Evolutionary conservation across 2,113 vertebrate species (phyloP).

Genomic region (Sinocyclocheilus anshuiensis): DNA sequence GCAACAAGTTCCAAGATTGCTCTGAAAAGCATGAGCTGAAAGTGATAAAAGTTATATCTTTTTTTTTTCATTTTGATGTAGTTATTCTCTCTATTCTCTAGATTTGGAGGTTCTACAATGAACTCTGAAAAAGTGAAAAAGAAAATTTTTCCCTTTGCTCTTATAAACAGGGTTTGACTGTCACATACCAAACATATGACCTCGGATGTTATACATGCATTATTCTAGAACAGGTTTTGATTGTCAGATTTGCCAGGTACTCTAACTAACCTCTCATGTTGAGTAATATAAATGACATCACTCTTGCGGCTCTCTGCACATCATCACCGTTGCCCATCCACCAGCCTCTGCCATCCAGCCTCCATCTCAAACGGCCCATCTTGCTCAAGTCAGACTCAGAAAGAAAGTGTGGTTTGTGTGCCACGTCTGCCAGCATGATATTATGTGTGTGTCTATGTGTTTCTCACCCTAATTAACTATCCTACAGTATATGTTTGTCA

Average conservation of each 20-base stretch:
- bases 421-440: constrained; percentile 67
- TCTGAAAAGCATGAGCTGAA: not conserved
- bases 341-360: constrained; percentile 71
- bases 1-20: not conserved
- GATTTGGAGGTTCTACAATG: constrained; percentile 31
- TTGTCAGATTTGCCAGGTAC: not conserved
- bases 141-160: constrained; percentile 32
- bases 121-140: too few species aligned
- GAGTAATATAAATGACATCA: constrained; percentile 31
- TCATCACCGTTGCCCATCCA: constrained; percentile 62
- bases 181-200: not conserved
- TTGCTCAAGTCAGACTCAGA: constrained; percentile 85
- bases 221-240: not conserved
- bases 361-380: constrained; percentile 76
- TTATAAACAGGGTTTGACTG: constrained; percentile 21
- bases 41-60: not conserved
- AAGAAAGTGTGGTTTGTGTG: constrained; percentile 79
- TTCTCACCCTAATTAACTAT: not conserved
- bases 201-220: not conserved
- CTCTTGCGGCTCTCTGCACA: constrained; percentile 24
- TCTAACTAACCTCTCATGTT: not conserved
- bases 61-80: not conserved
- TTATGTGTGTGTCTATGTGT: constrained; percentile 56
- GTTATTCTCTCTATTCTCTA: not conserved
- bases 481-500: constrained; percentile 37